Base-by-base conservation (phyloP, 2,888 invertebrate genomes). In the Lucinisca nassula region DNA sequence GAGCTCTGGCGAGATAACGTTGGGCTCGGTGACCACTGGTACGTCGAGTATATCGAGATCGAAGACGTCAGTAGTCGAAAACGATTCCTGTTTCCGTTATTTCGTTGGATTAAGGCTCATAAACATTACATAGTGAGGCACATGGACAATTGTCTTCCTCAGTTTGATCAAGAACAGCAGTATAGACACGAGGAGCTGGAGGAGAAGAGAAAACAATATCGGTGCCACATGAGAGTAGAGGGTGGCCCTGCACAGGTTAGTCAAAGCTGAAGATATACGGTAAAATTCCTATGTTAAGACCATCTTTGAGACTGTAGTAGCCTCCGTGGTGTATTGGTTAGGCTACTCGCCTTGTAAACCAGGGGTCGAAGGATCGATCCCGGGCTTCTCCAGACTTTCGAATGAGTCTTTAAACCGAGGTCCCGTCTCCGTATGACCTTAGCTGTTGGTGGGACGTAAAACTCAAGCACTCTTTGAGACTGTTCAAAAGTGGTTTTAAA, bases 91-190 rank as follows among this genome's bases (percentile, higher is more conserved):
- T 95, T 95, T 84, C 97, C 97, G 0, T 92, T 97, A 2, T 92
- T 96, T 83, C 93, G 96, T 10, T 97, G 96, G 96, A 94, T 97
- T 75, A 92, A 93, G 51, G 87, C 95, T 0, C 88, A 95, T 67
- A 84, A 89, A 17, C 94, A 92, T 27, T 96, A 96, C 90, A 80
- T 94, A 27, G 93, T 96, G 38, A 84, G 91, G 14, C 94, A 95
- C 84, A 95, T 94, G 91, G 96, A 96, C 84, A 95, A 95, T 6
- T 92, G 91, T 58, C 92, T 97, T 74, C 96, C 96, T 0, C 96
- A 96, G 87, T 85, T 93, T 67, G 96, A 96, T 83, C 93, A 94
- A 0, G 92, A 95, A 78, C 87, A 84, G 0, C 94, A 95, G n/a
- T 93, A 95, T 78, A 90, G 96, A 38, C 76, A 86, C 14, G 87